These are phyloP conservation scores for Sericinus montela DNA, from an alignment of 2,888 invertebrate genomes.

Conservation along the genomic window DNA sequence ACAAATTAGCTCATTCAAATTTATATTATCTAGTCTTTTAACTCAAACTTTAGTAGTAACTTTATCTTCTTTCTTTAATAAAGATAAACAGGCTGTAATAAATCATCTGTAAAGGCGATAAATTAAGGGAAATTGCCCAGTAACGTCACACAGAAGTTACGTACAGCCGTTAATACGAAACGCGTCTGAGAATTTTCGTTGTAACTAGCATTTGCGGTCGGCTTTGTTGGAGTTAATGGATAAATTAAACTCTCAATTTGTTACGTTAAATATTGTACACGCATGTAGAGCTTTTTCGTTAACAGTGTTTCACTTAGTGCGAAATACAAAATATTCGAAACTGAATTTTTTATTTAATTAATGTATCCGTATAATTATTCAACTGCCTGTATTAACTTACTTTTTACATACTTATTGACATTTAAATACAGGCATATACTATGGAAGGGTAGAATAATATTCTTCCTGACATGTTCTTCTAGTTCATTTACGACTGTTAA, in stretches of 20 bases:
- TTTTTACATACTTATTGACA: no score
- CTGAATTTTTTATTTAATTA: no score
- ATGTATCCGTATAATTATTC: background rate
- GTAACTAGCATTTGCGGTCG: background rate
- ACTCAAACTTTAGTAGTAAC: constrained; percentile 2
- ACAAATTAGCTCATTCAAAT: no score
- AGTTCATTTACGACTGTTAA: no score
- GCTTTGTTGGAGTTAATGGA: background rate
- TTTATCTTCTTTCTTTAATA: constrained; percentile 10
- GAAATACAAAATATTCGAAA: no score
- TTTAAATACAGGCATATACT: no score
- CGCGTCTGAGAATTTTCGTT: constrained; percentile 8
- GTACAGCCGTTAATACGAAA: constrained; percentile 13
- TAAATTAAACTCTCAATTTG: background rate
- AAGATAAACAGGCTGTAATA: constrained; percentile 14
- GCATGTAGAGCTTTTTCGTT: no score
- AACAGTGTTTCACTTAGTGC: no score
- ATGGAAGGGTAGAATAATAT: no score
- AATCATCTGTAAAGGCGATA: constrained; percentile 37
- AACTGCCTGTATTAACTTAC: no score
- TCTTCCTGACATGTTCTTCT: no score
- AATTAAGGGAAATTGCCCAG: constrained; percentile 68
- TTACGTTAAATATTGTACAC: background rate
- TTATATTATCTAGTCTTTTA: background rate
- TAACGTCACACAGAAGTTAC: constrained; percentile 46